These are phyloP conservation scores for Limanda limanda DNA, from an alignment of 2,113 vertebrate genomes.

Conservation along the genomic window DNA sequence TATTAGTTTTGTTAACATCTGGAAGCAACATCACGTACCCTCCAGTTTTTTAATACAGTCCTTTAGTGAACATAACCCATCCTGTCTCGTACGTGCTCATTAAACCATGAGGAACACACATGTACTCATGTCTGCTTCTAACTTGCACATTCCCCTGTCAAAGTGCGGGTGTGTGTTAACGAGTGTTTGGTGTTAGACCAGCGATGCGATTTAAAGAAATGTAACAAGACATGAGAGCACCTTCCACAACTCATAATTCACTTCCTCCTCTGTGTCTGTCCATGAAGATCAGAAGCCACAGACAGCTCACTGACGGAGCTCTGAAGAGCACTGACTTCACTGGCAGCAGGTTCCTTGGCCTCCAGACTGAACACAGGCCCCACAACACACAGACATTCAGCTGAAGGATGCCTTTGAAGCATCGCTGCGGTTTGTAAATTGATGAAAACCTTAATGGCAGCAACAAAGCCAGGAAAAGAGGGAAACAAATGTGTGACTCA, in stretches of 20 bases:
- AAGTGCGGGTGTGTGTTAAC: neutral
- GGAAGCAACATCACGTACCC: neutral
- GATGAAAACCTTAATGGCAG: slow-evolving; percentile 51
- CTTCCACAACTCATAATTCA: slow-evolving; percentile 13
- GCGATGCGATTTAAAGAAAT: slow-evolving; percentile 16
- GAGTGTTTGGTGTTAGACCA: neutral
- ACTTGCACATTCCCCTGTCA: neutral
- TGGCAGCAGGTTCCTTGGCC: slow-evolving; percentile 38
- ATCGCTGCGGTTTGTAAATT: slow-evolving; percentile 33
- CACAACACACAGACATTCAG: neutral
- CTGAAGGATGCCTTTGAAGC: slow-evolving; percentile 51
- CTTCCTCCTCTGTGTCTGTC: slow-evolving; percentile 12
- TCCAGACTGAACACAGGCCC: slow-evolving; percentile 19
- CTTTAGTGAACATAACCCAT: neutral
- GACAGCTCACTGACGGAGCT: neutral
- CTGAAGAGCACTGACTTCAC: slow-evolving; percentile 8
- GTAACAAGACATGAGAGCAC: slow-evolving; percentile 10
- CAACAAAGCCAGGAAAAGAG: slow-evolving; percentile 42
- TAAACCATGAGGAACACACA: neutral
- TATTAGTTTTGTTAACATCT: neutral
- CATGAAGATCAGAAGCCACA: slow-evolving; percentile 11
- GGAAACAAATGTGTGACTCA: slow-evolving; percentile 62
- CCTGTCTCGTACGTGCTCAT: neutral
- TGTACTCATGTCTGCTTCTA: neutral
- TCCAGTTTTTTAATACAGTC: neutral